Evolutionary conservation across 1,140 invertebrate species (phyloP).

Genomic region (Ostrea denselamellosa): DNA sequence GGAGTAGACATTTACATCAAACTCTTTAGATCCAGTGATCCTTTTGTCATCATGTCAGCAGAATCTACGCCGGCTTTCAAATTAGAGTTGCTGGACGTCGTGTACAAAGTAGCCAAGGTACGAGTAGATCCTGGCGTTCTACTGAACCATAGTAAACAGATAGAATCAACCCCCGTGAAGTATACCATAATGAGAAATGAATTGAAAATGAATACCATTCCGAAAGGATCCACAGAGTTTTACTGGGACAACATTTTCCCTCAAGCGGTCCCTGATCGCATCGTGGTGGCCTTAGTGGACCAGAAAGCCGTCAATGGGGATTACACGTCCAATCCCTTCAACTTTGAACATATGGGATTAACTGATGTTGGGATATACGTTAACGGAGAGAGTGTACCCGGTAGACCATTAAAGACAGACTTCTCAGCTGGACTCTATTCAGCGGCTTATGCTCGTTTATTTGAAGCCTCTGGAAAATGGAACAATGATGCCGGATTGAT

Average conservation of each 20-base stretch:
- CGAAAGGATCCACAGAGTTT: constrained; percentile 44
- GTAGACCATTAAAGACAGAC: constrained; percentile 46
- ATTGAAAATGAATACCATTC: constrained; percentile 44
- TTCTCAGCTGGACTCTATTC: not conserved
- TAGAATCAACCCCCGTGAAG: constrained; percentile 46
- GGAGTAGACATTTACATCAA: constrained; percentile 52
- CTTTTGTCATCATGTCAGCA: constrained; percentile 49
- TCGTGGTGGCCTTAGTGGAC: constrained; percentile 23
- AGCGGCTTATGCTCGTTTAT: constrained; percentile 15
- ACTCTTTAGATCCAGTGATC: constrained; percentile 46
- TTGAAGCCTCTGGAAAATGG: constrained; percentile 47
- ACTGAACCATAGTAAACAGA: constrained; percentile 49
- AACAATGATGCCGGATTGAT: constrained; percentile 44
- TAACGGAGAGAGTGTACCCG: constrained; percentile 50
- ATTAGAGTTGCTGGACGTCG: constrained; percentile 46
- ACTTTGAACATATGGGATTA: constrained; percentile 41
- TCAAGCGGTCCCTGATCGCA: constrained; percentile 41
- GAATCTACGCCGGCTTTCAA: constrained; percentile 38
- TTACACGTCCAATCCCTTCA: constrained; percentile 54
- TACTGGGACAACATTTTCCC: constrained; percentile 52
- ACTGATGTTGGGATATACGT: constrained; percentile 46
- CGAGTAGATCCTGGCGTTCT: constrained; percentile 51
- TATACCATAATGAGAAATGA: constrained; percentile 45
- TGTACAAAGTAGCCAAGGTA: constrained; percentile 47
- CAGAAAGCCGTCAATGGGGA: constrained; percentile 50